Percentiles rank a stretch among this genome's conserved stretches.
phyloP scores from a whole-genome alignment of 1,140 invertebrate genomes.

The Caenorhabditis latens region DNA sequence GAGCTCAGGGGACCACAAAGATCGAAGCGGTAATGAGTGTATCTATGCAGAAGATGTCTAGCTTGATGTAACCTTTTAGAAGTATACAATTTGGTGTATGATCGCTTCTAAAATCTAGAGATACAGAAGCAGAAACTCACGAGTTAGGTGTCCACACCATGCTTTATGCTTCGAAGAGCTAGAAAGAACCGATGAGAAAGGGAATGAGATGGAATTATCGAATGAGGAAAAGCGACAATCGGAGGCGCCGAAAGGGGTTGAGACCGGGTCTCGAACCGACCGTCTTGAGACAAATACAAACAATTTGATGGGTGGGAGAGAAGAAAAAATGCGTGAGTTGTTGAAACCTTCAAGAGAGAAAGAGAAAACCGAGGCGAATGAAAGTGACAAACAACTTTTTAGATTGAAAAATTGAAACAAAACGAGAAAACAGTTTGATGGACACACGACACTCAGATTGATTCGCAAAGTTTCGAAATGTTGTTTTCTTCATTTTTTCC shows the following conservation, averaged over 20 bases:
- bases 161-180: not conserved
- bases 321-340: conserved; percentile 17
- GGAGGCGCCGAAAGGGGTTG: conserved; percentile 12
- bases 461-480: too few species aligned
- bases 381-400: not conserved
- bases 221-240: conserved; percentile 21
- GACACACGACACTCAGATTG: not conserved
- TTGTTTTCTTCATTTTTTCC: too few species aligned
- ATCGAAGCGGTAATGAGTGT: too few species aligned
- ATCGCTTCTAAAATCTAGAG: too few species aligned
- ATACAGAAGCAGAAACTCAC: not conserved
- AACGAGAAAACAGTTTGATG: not conserved
- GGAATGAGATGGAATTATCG: too few species aligned
- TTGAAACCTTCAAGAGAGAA: not conserved
- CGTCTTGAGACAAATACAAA: conserved; percentile 49
- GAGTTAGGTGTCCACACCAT: not conserved
- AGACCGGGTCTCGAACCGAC: conserved; percentile 42
- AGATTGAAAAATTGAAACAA: conserved; percentile 7
- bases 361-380: not conserved
- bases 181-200: not conserved
- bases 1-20: too few species aligned
- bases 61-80: too few species aligned
- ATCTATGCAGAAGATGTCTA: too few species aligned
- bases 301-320: conserved; percentile 21
- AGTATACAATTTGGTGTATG: too few species aligned